Evolutionary conservation across 2,113 vertebrate species (phyloP).

Genomic region (Helogale parvula): DNA sequence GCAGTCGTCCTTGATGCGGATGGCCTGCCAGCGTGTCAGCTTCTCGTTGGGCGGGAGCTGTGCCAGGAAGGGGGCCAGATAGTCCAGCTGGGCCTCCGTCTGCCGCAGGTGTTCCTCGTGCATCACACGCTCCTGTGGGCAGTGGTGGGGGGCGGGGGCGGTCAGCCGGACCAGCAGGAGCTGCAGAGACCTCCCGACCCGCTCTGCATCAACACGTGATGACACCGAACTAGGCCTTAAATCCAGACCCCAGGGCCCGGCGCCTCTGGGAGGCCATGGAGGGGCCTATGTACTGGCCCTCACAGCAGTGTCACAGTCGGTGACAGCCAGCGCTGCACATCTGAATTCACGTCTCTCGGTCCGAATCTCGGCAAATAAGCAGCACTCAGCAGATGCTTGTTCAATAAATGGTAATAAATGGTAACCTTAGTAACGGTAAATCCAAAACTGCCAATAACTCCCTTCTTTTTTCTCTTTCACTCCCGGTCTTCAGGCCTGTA

Average conservation of each 20-base stretch:
- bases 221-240: background rate
- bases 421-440: background rate
- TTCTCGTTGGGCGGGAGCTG: constrained; percentile 71
- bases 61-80: constrained; percentile 88
- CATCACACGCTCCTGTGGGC: constrained; percentile 79
- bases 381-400: background rate
- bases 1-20: constrained; percentile 83
- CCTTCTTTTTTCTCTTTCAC: background rate
- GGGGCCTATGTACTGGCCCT: background rate
- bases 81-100: constrained; percentile 85
- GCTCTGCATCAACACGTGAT: background rate
- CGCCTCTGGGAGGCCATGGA: background rate
- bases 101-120: constrained; percentile 82
- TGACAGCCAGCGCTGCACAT: background rate
- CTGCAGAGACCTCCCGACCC: background rate
- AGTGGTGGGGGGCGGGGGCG: fast-evolving
- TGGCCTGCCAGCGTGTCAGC: constrained; percentile 81
- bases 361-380: background rate
- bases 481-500: background rate
- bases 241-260: background rate
- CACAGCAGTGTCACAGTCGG: background rate
- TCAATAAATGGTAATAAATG: background rate
- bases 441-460: background rate
- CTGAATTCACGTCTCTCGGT: background rate
- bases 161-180: background rate